Base-by-base conservation (phyloP, 1,140 invertebrate genomes). In the Cryptotermes secundus region DNA sequence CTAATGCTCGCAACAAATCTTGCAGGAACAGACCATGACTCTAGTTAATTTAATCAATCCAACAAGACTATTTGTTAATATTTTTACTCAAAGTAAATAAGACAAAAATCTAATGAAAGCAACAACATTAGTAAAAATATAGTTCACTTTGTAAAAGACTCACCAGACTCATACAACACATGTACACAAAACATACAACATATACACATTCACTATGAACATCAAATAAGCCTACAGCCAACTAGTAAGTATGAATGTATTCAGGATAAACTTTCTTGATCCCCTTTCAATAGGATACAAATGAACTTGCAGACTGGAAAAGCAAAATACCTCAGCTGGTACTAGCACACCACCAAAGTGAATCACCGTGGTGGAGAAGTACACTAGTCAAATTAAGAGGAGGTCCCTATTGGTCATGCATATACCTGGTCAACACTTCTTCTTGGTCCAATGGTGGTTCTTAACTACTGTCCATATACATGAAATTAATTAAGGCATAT, bases 61-160 rank as follows among this genome's bases (percentile, higher is more conserved):
- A 26, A 72, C 59, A 72, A 31, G 4, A 72, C 7, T 31, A 26
- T 7, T 72, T 26, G n/a, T 72, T 72, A 72, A 72, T 72, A 72
- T 72, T 72, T 72, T 72, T 31, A 72, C 59, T 72, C 59, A 72
- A 72, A 72, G 9, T n/a, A 72, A 72, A 72, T 16, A 72, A n/a
- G 31, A 72, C 59, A 72, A 26, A 49, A 72, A 72, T 3, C n/a
- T 31, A 72, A 72, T 72, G 59, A 72, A 72, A 2, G n/a, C 59
- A 72, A 72, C 59, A 72, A 72, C n/a, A 31, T 72, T 72, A 72
- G 1, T 72, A 72, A 72, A 72, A 72, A 72, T 49, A 49, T 72
- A 72, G 59, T 31, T 72, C n/a, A 72, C 59, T 72, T 72, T 72
- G 59, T 72, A 26, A 72, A 10, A 59, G 10, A 31, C n/a, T 72